Percentiles rank a stretch among this genome's conserved stretches.
Conservation (phyloP, 1,140 invertebrate species). For the Platorchestia sp. region DNA sequence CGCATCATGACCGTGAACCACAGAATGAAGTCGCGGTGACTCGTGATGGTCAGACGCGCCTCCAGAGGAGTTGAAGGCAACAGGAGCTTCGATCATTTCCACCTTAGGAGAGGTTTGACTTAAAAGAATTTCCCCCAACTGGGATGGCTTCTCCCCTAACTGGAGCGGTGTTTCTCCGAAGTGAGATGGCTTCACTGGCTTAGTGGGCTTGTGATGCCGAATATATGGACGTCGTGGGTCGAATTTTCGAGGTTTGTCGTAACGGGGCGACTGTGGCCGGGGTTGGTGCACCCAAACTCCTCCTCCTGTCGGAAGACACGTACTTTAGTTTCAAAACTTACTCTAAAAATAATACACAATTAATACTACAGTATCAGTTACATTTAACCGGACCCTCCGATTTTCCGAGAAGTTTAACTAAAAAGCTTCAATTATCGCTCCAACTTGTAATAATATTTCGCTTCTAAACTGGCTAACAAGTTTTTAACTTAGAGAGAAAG, state of each 20-base stretch:
- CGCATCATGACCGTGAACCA: background rate
- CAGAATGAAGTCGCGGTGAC: background rate
- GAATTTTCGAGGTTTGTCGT: conserved; percentile 18
- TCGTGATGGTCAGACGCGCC: background rate
- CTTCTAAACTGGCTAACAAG: too few relatives aligned
- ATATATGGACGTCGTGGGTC: background rate
- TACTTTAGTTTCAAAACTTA: background rate
- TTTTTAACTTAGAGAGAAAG: too few relatives aligned
- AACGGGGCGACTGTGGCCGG: background rate
- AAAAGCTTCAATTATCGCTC: background rate
- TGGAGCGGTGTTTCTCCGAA: background rate
- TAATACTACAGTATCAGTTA: background rate
- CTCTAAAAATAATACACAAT: background rate
- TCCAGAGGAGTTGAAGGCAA: background rate
- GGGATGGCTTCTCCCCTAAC: background rate
- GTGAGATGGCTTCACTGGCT: background rate
- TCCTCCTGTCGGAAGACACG: background rate
- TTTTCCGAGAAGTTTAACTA: background rate
- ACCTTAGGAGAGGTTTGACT: background rate
- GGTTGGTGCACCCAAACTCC: background rate
- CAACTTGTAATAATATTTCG: too few relatives aligned
- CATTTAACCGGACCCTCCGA: background rate
- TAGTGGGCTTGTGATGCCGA: background rate
- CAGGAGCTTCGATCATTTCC: background rate
- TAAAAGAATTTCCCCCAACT: conserved; percentile 20